Base-by-base conservation (phyloP, 2,113 vertebrate genomes). In the Prochilodus magdalenae region DNA sequence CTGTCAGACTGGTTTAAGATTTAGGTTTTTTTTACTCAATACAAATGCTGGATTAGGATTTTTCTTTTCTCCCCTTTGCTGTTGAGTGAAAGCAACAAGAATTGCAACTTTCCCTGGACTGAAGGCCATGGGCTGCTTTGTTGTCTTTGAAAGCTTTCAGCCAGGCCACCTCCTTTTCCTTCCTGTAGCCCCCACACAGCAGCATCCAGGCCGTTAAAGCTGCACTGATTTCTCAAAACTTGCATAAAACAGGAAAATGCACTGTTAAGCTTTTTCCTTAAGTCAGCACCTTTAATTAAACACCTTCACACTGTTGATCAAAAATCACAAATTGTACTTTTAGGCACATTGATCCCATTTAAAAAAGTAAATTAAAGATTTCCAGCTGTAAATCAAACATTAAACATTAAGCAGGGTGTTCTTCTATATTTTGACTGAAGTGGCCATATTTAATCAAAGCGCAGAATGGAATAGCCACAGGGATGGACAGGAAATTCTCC, bases 121-220 rank as follows among this genome's bases (percentile, higher is more conserved):
- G 69, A 88, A 84, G 81, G 20, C 70, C 86, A 83, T 66, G 20
- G 44, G 73, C 70, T 75, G 77, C 87, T 91, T 90, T 88, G 87
- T 90, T 90, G 86, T 71, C 69, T 79, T 77, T 57, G 57, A 85
- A 88, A 67, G 83, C 86, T 87, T 89, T 88, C 81, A 89, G 83
- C 62, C 79, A 71, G 73, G 69, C 88, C 90, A 87, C 90, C 89
- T 91, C 87, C 88, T 77, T 90, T 92, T 92, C 92, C 91, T 92
- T 91, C 91, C 90, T 91, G 77, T 73, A 72, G 36, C 77, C 44
- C 81, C 47, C 81, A 80, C 80, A 53, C 36, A 65, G 40, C 71
- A 81, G 40, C 71, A 81, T 11, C 26, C 27, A 5, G 36, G 14
- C 69, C 0, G 59, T 74, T 65, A 26, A 73, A 65, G 44, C 47